Base-by-base conservation (phyloP, 1,140 invertebrate species). In the Diuraphis noxia region DNA sequence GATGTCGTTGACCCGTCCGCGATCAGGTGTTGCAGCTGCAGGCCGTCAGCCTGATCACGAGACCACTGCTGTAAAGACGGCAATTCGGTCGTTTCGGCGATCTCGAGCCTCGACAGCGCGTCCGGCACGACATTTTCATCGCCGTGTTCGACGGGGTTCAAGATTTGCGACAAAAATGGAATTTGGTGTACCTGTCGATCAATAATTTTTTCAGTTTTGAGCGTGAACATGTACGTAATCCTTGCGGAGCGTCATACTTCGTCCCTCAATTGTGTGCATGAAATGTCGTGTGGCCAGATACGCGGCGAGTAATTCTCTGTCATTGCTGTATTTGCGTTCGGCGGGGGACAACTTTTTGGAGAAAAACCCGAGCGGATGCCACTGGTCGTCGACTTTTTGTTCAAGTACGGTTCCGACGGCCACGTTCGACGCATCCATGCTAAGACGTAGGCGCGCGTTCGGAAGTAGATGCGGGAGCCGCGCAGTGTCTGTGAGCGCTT, bases 1-100 rank as follows among this genome's bases (percentile, higher is more conserved):
- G 79, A 72, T 10, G 5, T 72, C n/a, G 30, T 8, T 3, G 36
- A 25, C 21, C 23, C 23, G 21, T 82, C 38, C 36, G 79, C 9
- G 40, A 82, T 82, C 94, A 40, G 10, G 1, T 40, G 36, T 19
- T 82, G 36, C 2, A 82, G 2, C 79, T 82, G 19, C 40, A 7
- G 79, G 38, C 21, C n/a, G 19, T 23, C 23, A 5, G 17, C 36
- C 40, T 82, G 34, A 9, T 82, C 43, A 17, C 8, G 43, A 17
- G 43, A 6, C 4, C 43, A 46, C 19, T 46, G 43, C 1, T 2
- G 43, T 46, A 46, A 46, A 1, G 43, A 46, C 9, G 43, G 43
- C 19, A 46, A 17, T 46, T 46, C 43, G 6, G 8, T 46, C 19
- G 43, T 9, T 46, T 46, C 43, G 9, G 43, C 43, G 43, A 46